Evolutionary conservation across 2,113 vertebrate species (phyloP).

Genomic region (Phaethon lepturus): DNA sequence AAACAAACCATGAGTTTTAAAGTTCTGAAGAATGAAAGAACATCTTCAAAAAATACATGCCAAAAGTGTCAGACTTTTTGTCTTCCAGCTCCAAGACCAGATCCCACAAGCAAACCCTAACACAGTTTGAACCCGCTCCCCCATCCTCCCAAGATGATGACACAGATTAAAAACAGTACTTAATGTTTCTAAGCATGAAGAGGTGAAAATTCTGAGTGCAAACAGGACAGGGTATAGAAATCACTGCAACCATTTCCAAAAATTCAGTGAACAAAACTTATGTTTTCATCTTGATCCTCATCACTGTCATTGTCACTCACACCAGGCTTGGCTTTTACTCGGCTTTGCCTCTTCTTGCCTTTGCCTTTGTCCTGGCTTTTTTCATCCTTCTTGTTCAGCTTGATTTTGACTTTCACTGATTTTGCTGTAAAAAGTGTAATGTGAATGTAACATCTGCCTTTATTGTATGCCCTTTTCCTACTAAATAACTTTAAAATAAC

Average conservation of each 20-base stretch:
- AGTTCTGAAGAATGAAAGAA: not conserved
- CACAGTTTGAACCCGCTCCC: not conserved
- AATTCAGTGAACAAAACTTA: conserved; percentile 67
- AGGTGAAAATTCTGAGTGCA: not conserved
- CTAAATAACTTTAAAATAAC: not conserved
- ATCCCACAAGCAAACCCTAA: not conserved
- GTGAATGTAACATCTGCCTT: not conserved
- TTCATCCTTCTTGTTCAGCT: conserved; percentile 86
- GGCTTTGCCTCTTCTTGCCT: conserved; percentile 86
- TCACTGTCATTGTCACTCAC: conserved; percentile 94
- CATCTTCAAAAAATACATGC: not conserved
- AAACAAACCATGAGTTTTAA: not conserved
- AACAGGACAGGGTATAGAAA: not conserved
- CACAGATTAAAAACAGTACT: not conserved
- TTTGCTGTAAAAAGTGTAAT: conserved; percentile 77
- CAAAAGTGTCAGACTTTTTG: not conserved
- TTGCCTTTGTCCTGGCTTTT: conserved; percentile 85
- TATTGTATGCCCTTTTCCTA: not conserved
- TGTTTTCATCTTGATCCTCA: conserved; percentile 89
- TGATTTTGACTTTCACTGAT: conserved; percentile 92
- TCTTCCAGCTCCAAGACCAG: not conserved
- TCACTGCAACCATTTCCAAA: not conserved
- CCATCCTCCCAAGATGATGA: not conserved
- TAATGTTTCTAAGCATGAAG: not conserved
- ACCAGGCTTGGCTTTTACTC: conserved; percentile 89